Evolutionary conservation across 2,113 vertebrate genomes (phyloP).

Genomic region (Rynchops niger): DNA sequence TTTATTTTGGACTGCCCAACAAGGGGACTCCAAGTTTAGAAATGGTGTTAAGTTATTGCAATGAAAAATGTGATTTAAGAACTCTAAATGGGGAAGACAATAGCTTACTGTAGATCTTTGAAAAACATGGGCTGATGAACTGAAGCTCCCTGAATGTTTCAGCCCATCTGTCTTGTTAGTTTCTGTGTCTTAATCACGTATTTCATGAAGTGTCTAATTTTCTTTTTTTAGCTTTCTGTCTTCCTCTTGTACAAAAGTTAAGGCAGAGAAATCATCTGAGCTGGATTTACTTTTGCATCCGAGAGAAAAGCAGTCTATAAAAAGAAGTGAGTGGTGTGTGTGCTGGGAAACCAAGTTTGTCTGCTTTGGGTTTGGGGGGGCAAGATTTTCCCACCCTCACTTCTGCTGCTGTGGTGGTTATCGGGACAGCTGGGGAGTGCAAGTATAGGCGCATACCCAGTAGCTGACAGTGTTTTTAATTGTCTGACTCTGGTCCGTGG

Average conservation of each 20-base stretch:
- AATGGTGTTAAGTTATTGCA: background rate
- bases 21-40: background rate
- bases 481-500: background rate
- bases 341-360: background rate
- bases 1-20: background rate
- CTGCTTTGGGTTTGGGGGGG: background rate
- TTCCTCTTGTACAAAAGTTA: conserved; percentile 66
- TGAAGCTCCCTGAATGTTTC: conserved; percentile 38
- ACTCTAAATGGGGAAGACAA: background rate
- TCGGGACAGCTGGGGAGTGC: background rate
- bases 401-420: background rate
- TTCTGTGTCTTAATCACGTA: conserved; percentile 70
- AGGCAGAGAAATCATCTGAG: conserved; percentile 55
- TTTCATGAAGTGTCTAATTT: conserved; percentile 66
- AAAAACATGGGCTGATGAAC: conserved; percentile 14
- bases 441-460: fast-evolving
- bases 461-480: background rate
- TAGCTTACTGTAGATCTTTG: background rate
- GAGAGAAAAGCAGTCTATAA: conserved; percentile 28
- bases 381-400: background rate
- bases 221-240: conserved; percentile 67
- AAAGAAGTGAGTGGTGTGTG: conserved; percentile 31
- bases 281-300: conserved; percentile 40
- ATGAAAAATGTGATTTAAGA: background rate
- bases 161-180: conserved; percentile 72